Base-by-base conservation (phyloP, 2,888 invertebrate species). In the Dioctria linearis region DNA sequence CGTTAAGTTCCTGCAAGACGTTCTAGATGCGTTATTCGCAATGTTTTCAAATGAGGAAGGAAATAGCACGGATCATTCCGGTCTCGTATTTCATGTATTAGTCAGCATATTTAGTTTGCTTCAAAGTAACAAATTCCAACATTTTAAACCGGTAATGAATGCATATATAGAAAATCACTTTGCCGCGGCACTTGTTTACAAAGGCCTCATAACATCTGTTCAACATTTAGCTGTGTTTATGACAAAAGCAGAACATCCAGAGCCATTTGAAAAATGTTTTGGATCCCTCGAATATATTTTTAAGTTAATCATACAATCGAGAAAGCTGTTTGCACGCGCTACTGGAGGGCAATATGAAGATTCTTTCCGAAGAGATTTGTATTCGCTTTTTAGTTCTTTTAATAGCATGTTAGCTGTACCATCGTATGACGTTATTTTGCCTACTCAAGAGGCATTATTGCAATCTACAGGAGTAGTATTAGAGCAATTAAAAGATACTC, bases 161-260 rank as follows among this genome's bases (percentile, higher is more conserved):
- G 96, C 96, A 1, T 98, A 98, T 86, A 97, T 98, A 78, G 95
- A 95, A 84, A 95, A 96, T 84, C 97, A 97, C 88, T 98, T 98
- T 90, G 96, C 98, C 0, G 97, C 97, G 1, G 96, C 98, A 0
- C 91, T 98, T 11, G 98, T 98, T 25, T 97, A 98, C 90, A 97
- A 96, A 87, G 97, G 97, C 0, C 90, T 98, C 0, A 90, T 97
- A 67, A 95, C 94, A 9, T 97, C 97, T 83, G 96, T 98, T 1
- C 95, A 96, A 85, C 96, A 97, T 86, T 95, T 96, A 89, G 95
- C 96, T 0, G 95, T 96, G 83, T 94, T 95, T 91, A 95, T 95
- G 43, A 93, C 94, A 5, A 94, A 95, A 11, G 94, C 95, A 0
- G 96, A 96, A 84, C 94, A 95, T 63, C 96, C 96, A 82, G 96